Conservation (phyloP, 2,113 vertebrate species). For the Ranitomeya imitator region DNA sequence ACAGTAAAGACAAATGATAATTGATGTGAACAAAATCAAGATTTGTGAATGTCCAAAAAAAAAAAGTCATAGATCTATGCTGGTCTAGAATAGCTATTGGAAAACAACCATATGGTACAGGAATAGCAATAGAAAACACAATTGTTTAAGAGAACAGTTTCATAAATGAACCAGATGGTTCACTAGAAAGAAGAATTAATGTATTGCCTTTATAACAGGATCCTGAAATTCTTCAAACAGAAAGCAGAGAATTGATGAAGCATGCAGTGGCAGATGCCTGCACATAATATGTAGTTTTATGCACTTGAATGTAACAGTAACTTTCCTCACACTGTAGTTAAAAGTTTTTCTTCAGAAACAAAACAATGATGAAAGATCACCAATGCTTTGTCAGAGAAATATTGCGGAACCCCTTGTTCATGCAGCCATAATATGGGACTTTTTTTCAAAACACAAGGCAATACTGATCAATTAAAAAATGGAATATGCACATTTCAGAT, state of each 20-base stretch:
- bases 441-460: not conserved
- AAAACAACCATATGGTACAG: slow-evolving; percentile 55
- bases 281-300: slow-evolving; percentile 52
- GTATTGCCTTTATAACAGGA: slow-evolving; percentile 53
- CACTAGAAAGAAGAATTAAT: slow-evolving; percentile 54
- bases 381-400: slow-evolving; percentile 21
- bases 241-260: slow-evolving; percentile 55
- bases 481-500: not conserved
- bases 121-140: slow-evolving; percentile 50
- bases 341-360: slow-evolving; percentile 50
- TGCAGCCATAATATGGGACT: not conserved
- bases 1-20: not conserved
- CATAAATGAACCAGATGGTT: slow-evolving; percentile 58
- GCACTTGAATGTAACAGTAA: slow-evolving; percentile 45
- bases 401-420: slow-evolving; percentile 21
- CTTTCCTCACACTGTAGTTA: slow-evolving; percentile 49
- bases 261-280: slow-evolving; percentile 55
- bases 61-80: not conserved
- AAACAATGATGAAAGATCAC: slow-evolving; percentile 41
- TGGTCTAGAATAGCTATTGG: slow-evolving; percentile 44
- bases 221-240: slow-evolving; percentile 57
- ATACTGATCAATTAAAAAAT: slow-evolving; percentile 18
- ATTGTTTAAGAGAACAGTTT: slow-evolving; percentile 55
- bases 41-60: not conserved
- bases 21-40: slow-evolving; percentile 4